phyloP scores from a whole-genome alignment of 2,888 invertebrate species.

The Trissonchulus sp. region DNA sequence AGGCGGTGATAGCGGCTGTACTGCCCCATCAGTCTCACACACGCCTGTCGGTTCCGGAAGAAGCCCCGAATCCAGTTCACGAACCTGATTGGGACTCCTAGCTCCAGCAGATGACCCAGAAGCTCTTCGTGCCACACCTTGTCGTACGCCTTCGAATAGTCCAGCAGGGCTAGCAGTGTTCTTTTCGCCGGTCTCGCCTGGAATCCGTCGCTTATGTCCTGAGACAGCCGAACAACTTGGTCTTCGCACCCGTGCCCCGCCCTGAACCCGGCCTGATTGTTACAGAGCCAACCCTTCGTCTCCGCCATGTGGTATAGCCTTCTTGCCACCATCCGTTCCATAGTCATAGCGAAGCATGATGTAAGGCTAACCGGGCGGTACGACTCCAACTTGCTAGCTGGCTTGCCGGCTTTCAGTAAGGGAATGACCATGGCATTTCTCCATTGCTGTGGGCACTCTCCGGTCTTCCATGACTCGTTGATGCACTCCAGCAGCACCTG shows the following conservation, averaged over 20 bases:
- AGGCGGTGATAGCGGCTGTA: neutral
- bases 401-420: neutral
- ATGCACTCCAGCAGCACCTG: neutral
- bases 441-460: neutral
- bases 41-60: slow-evolving; percentile 5
- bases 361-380: neutral
- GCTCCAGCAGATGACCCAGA: neutral
- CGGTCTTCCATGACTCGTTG: neutral
- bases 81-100: neutral
- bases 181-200: slow-evolving; percentile 10
- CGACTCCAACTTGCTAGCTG: slow-evolving; percentile 5
- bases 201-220: no score
- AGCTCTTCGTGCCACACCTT: neutral
- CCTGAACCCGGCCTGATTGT: neutral
- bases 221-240: slow-evolving; percentile 1
- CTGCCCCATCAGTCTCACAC: slow-evolving; percentile 3
- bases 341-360: neutral
- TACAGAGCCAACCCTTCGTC: neutral
- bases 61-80: neutral
- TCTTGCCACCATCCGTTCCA: slow-evolving; percentile 6
- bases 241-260: neutral
- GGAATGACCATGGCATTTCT: neutral
- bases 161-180: neutral
- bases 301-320: neutral
- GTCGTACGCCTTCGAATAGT: slow-evolving; percentile 13